A percentile compares a stretch with the other conserved stretches of the same genome.
Conservation (phyloP, 2,888 invertebrate species). For the Pseudococcus jackbeardsleyi region DNA sequence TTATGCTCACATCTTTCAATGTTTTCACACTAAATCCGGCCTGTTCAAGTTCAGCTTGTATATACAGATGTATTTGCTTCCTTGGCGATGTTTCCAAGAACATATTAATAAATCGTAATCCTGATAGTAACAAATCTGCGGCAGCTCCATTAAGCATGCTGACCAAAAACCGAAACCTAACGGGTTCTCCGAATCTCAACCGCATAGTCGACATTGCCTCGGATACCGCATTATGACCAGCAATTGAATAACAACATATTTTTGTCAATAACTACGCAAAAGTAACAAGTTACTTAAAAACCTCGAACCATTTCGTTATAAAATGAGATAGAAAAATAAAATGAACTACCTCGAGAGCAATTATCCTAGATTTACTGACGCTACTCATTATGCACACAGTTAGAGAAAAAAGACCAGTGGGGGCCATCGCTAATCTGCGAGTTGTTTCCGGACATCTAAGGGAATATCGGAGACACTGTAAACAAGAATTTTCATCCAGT, state of each 20-base stretch:
- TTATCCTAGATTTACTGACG: constrained; percentile 85
- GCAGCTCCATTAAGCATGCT: constrained; percentile 85
- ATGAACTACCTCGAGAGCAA: constrained; percentile 83
- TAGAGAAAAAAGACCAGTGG: constrained; percentile 86
- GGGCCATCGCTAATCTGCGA: constrained; percentile 81
- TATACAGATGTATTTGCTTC: constrained; percentile 83
- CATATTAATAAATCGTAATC: constrained; percentile 87
- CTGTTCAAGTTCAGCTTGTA: constrained; percentile 84
- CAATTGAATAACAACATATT: constrained; percentile 80
- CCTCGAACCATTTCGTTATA: background rate
- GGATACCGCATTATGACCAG: constrained; percentile 87
- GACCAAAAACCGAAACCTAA: constrained; percentile 89
- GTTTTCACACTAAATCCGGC: constrained; percentile 79
- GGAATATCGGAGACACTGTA: constrained; percentile 89
- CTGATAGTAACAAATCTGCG: constrained; percentile 82
- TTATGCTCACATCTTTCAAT: constrained; percentile 17
- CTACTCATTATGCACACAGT: constrained; percentile 91
- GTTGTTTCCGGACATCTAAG: constrained; percentile 85
- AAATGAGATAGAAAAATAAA: background rate
- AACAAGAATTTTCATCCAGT: constrained; percentile 88
- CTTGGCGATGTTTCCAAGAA: constrained; percentile 83
- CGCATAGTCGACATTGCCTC: constrained; percentile 92
- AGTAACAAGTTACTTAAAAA: constrained; percentile 38
- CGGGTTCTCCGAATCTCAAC: constrained; percentile 90
- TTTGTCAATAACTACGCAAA: constrained; percentile 82